phyloP scores from a whole-genome alignment of 2,888 invertebrate species.

The Coelinius sp. region DNA sequence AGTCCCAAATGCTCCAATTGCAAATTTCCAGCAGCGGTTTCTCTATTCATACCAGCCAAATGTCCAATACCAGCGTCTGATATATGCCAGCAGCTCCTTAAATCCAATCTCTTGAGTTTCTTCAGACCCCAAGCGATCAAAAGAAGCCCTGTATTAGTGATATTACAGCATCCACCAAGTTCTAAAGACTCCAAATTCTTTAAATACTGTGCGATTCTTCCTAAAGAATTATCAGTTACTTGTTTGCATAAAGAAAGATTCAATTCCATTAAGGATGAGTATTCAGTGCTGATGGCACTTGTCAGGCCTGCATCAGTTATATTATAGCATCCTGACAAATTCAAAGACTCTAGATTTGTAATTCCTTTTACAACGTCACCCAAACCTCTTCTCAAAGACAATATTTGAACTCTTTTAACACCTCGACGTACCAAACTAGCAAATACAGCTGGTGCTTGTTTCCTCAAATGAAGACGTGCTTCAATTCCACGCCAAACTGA shows the following conservation, averaged over 20 bases:
- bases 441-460: slow-evolving; percentile 88
- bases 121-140: slow-evolving; percentile 90
- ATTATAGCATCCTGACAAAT: slow-evolving; percentile 94
- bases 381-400: slow-evolving; percentile 86
- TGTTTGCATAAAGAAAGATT: slow-evolving; percentile 95
- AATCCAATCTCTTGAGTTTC: slow-evolving; percentile 86
- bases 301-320: slow-evolving; percentile 89
- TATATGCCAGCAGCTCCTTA: slow-evolving; percentile 93
- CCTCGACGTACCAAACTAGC: slow-evolving; percentile 89
- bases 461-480: slow-evolving; percentile 88
- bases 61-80: slow-evolving; percentile 93
- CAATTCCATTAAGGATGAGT: slow-evolving; percentile 83
- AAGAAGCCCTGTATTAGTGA: slow-evolving; percentile 89
- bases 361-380: slow-evolving; percentile 89
- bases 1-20: slow-evolving; percentile 88
- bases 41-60: slow-evolving; percentile 81
- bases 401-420: slow-evolving; percentile 89
- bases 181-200: slow-evolving; percentile 90
- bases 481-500: slow-evolving; percentile 96
- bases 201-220: slow-evolving; percentile 86
- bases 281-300: slow-evolving; percentile 84
- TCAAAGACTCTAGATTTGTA: slow-evolving; percentile 88
- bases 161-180: slow-evolving; percentile 91
- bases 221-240: slow-evolving; percentile 91
- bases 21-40: slow-evolving; percentile 78